A percentile compares a stretch with the other conserved stretches of the same genome.
Evolutionary conservation across 2,113 vertebrate species (phyloP).

Genomic region (Thunnus thynnus): DNA sequence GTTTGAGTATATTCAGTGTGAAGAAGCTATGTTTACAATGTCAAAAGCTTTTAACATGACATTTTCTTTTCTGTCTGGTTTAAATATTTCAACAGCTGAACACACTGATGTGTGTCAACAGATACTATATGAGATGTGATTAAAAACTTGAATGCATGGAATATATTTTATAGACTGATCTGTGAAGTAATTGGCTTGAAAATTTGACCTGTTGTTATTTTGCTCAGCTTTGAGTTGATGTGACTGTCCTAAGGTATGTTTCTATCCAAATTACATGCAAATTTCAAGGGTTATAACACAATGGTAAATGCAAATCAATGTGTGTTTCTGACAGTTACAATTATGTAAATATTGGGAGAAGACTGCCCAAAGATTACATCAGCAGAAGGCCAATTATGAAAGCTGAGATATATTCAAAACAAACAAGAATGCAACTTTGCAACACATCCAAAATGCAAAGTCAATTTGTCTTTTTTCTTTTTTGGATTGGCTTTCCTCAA

Average conservation of each 20-base stretch:
- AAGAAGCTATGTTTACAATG: background rate
- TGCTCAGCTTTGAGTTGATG: background rate
- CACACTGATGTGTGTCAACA: background rate
- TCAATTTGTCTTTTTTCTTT: too few relatives aligned
- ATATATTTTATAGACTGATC: background rate
- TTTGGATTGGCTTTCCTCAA: too few relatives aligned
- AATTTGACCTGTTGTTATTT: background rate
- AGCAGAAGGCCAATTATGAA: background rate
- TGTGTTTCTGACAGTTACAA: background rate
- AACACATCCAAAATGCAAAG: background rate
- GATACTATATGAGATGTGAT: background rate
- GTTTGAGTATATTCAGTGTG: background rate
- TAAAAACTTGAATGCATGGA: background rate
- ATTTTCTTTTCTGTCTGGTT: slow-evolving; percentile 4
- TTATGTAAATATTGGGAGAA: slow-evolving; percentile 2
- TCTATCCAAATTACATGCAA: slow-evolving; percentile 2
- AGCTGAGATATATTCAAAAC: background rate
- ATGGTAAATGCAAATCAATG: slow-evolving; percentile 7
- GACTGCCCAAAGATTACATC: background rate
- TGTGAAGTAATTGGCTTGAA: background rate
- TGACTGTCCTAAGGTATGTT: background rate
- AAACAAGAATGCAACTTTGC: too few relatives aligned
- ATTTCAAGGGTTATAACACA: background rate
- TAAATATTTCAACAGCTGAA: background rate
- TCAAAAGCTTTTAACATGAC: background rate